A percentile compares a stretch with the other conserved stretches of the same genome.
Conservation (phyloP, 2,888 invertebrate species). For the Orthosia gothica region DNA sequence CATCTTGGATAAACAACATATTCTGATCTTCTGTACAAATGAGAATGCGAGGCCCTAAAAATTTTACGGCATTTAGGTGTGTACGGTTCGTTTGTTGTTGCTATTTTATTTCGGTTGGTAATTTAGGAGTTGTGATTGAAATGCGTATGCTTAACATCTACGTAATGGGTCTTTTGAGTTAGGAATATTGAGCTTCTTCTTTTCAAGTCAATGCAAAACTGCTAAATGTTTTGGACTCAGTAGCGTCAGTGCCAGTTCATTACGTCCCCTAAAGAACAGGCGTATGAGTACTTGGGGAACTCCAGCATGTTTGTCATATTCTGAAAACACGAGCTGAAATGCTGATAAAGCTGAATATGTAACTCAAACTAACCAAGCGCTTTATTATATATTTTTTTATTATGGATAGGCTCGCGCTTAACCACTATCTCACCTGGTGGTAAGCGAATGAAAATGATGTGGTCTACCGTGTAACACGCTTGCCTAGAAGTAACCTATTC, state of each 20-base stretch:
- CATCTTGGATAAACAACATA: constrained; percentile 53
- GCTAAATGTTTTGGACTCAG: too few species aligned
- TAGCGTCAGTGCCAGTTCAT: too few species aligned
- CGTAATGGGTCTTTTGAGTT: neutral
- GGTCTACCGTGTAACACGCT: too few species aligned
- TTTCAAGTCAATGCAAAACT: too few species aligned
- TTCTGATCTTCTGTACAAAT: constrained; percentile 38
- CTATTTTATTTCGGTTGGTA: constrained; percentile 46
- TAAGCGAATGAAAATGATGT: too few species aligned
- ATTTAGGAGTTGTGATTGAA: constrained; percentile 16
- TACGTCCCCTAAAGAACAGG: too few species aligned
- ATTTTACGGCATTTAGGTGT: constrained; percentile 46
- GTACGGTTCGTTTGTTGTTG: constrained; percentile 30
- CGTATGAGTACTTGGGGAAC: neutral
- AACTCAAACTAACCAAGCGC: neutral
- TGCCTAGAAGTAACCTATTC: too few species aligned
- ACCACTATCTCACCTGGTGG: too few species aligned
- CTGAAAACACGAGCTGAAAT: neutral
- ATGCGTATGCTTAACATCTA: neutral
- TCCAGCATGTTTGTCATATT: too few species aligned
- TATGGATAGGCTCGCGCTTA: too few species aligned
- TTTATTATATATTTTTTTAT: too few species aligned
- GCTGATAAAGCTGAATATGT: neutral
- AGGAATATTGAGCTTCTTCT: neutral
- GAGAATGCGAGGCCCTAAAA: constrained; percentile 52